These are phyloP conservation scores for Melanostoma scalare DNA, from an alignment of 2,888 invertebrate genomes.

Conservation along the genomic window DNA sequence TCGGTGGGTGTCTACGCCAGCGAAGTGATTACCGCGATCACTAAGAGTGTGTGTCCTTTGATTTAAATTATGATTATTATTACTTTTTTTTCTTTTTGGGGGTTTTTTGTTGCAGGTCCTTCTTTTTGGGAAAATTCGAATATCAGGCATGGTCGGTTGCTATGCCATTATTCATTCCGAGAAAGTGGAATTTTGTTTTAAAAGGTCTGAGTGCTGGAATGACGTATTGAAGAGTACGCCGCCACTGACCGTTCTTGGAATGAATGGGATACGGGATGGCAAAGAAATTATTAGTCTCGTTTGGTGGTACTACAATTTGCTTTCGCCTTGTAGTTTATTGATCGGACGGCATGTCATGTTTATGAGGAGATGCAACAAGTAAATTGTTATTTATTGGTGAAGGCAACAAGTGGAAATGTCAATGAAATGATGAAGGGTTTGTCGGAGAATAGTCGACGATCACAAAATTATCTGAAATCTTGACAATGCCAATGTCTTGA, in stretches of 20 bases:
- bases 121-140: conserved; percentile 49
- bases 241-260: conserved; percentile 43
- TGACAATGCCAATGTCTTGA: no score
- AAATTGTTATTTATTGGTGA: conserved; percentile 56
- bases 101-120: not conserved
- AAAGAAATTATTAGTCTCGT: conserved; percentile 51
- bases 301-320: conserved; percentile 57
- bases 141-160: conserved; percentile 19
- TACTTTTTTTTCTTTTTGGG: not conserved
- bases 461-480: no score
- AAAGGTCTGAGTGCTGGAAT: conserved; percentile 47
- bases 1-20: conserved; percentile 68
- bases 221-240: conserved; percentile 54
- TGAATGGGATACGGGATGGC: conserved; percentile 47
- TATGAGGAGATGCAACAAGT: conserved; percentile 43
- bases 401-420: conserved; percentile 40
- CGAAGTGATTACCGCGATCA: conserved; percentile 33
- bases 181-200: conserved; percentile 60
- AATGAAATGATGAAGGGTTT: conserved; percentile 23
- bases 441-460: no score
- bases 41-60: conserved; percentile 56
- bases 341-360: conserved; percentile 60
- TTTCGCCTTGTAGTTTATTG: conserved; percentile 46
- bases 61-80: conserved; percentile 20
- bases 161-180: conserved; percentile 61